Conservation (phyloP, 2,888 invertebrate genomes). For the Stenodera caucasica region DNA sequence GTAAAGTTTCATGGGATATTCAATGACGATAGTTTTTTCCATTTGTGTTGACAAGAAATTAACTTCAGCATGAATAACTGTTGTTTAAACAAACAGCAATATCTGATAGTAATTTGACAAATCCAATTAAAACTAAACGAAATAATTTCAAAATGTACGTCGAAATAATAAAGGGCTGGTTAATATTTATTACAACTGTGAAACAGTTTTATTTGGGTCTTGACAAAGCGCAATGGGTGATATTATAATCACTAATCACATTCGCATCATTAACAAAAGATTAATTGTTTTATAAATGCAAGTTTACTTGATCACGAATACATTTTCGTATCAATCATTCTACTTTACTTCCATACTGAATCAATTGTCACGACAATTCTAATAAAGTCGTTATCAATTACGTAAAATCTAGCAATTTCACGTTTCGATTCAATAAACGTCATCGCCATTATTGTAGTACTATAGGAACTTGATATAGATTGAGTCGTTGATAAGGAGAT, state of each 20-base stretch:
- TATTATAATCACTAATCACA: slow-evolving; percentile 42
- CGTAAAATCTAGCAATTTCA: too few species aligned
- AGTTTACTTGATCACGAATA: slow-evolving; percentile 29
- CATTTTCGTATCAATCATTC: slow-evolving; percentile 24
- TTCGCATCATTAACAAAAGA: slow-evolving; percentile 38
- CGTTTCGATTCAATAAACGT: neutral
- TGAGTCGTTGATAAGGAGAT: slow-evolving; percentile 12
- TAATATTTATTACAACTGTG: slow-evolving; percentile 19
- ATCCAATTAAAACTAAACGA: slow-evolving; percentile 10
- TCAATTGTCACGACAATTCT: neutral
- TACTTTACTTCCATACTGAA: neutral
- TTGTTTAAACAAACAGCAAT: slow-evolving; percentile 3
- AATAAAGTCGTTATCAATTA: neutral
- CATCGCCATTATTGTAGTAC: slow-evolving; percentile 23
- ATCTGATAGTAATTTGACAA: slow-evolving; percentile 2
- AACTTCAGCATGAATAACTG: neutral
- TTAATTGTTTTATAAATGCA: slow-evolving; percentile 45
- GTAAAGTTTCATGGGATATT: neutral
- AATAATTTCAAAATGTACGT: slow-evolving; percentile 11
- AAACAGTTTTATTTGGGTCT: slow-evolving; percentile 22
- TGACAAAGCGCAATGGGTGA: slow-evolving; percentile 28
- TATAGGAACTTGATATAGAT: slow-evolving; percentile 38
- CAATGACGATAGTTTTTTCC: neutral
- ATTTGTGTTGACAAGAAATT: slow-evolving; percentile 3
- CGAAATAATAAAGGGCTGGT: slow-evolving; percentile 8